These are phyloP conservation scores for Empis livida DNA, from an alignment of 2,888 invertebrate species.

Conservation along the genomic window DNA sequence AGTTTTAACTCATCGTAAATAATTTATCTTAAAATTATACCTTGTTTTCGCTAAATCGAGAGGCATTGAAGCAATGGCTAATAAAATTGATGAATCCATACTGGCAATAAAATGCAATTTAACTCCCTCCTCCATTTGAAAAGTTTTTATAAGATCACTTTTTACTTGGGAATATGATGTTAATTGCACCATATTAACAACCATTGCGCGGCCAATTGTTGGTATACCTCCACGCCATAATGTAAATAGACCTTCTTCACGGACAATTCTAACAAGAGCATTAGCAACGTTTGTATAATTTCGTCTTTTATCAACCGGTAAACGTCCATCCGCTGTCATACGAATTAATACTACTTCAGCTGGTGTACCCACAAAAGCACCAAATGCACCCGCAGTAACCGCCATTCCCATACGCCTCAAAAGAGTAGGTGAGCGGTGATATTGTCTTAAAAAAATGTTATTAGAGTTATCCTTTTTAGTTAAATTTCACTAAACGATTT, in stretches of 20 bases:
- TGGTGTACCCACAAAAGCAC: slow-evolving; percentile 89
- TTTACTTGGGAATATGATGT: slow-evolving; percentile 92
- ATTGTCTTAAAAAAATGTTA: too few species aligned
- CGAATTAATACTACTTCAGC: slow-evolving; percentile 93
- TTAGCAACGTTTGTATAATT: slow-evolving; percentile 91
- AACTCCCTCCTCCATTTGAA: slow-evolving; percentile 57
- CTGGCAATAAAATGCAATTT: slow-evolving; percentile 85
- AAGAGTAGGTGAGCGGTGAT: slow-evolving; percentile 68
- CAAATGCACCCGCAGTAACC: slow-evolving; percentile 62
- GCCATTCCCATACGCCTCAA: slow-evolving; percentile 70
- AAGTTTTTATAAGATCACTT: slow-evolving; percentile 46
- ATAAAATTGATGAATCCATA: slow-evolving; percentile 94
- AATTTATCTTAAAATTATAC: too few species aligned
- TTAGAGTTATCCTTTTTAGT: too few species aligned
- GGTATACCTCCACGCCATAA: slow-evolving; percentile 87
- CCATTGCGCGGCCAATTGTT: slow-evolving; percentile 86
- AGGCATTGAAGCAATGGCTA: slow-evolving; percentile 96
- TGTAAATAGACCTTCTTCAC: slow-evolving; percentile 63
- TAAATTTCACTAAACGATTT: slow-evolving; percentile 14
- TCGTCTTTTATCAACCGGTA: slow-evolving; percentile 76
- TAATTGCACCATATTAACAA: slow-evolving; percentile 96
- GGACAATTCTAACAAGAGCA: slow-evolving; percentile 65
- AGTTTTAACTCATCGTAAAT: too few species aligned
- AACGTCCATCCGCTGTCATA: slow-evolving; percentile 95
- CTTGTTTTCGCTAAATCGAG: slow-evolving; percentile 98